Percentiles rank a stretch among this genome's conserved stretches.
Evolutionary conservation across 1,140 invertebrate genomes (phyloP).

Genomic region (Solenopsis invicta): DNA sequence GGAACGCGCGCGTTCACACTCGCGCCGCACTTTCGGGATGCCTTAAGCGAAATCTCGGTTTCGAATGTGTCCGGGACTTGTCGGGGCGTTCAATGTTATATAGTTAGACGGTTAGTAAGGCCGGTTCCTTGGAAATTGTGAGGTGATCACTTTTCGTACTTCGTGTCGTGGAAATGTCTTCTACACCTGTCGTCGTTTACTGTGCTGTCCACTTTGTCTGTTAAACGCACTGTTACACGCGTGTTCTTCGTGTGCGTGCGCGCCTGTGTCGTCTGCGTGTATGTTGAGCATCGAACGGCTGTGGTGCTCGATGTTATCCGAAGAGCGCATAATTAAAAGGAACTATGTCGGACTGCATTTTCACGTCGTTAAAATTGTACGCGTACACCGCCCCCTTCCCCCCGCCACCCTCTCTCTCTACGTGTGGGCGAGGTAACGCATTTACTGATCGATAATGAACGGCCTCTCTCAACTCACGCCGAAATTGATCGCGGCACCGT

Average conservation of each 20-base stretch:
- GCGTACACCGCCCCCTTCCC: too few species aligned
- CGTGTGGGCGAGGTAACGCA: conserved; percentile 42
- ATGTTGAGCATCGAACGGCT: neutral
- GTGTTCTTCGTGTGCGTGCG: conserved; percentile 17
- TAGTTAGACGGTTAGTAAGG: conserved; percentile 44
- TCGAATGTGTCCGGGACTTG: conserved; percentile 32
- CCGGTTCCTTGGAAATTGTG: conserved; percentile 52
- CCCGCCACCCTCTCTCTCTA: neutral
- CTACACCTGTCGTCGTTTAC: conserved; percentile 67
- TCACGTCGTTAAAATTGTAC: conserved; percentile 32
- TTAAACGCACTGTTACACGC: conserved; percentile 48
- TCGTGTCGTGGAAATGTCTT: conserved; percentile 59
- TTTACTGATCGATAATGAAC: conserved; percentile 33
- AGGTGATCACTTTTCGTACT: conserved; percentile 64
- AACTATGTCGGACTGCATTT: conserved; percentile 17
- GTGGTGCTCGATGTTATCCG: neutral
- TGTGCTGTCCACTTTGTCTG: conserved; percentile 70
- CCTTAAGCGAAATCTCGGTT: conserved; percentile 55
- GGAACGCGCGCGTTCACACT: neutral
- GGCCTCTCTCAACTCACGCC: neutral
- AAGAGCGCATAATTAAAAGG: conserved; percentile 35
- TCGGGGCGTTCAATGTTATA: conserved; percentile 30
- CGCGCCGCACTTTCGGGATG: conserved; percentile 49
- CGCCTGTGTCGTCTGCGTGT: neutral
- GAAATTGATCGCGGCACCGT: conserved; percentile 19